Evolutionary conservation across 2,888 invertebrate species (phyloP).

Genomic region (Ecliptopera silaceata): DNA sequence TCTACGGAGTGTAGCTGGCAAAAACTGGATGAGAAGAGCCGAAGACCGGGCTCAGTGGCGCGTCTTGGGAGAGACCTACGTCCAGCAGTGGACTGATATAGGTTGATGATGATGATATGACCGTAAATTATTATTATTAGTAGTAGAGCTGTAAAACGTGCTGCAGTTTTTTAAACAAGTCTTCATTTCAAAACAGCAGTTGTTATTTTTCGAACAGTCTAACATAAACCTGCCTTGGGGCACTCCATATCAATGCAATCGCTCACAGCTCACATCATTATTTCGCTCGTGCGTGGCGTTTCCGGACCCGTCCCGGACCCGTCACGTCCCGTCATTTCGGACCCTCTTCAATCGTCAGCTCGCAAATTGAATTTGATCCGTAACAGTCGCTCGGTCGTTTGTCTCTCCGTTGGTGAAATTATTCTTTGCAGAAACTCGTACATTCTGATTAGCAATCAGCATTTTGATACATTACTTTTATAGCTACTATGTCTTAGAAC

Average conservation of each 20-base stretch:
- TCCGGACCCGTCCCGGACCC: constrained; percentile 36
- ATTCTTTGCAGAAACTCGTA: constrained; percentile 41
- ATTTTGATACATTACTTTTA: neutral
- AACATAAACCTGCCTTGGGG: neutral
- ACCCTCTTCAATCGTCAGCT: constrained; percentile 77
- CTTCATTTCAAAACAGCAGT: neutral
- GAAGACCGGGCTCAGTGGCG: too few species aligned
- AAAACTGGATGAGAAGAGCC: too few species aligned
- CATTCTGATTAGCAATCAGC: constrained; percentile 15
- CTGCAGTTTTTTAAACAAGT: too few species aligned
- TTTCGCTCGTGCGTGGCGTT: constrained; percentile 45
- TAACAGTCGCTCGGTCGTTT: constrained; percentile 70
- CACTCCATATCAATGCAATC: constrained; percentile 44
- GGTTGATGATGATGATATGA: too few species aligned
- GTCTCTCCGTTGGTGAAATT: constrained; percentile 67
- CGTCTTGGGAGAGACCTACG: too few species aligned
- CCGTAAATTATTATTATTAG: too few species aligned
- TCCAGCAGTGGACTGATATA: too few species aligned
- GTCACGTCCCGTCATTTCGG: constrained; percentile 63
- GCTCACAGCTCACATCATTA: constrained; percentile 55
- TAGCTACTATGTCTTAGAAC: neutral
- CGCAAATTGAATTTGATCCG: constrained; percentile 81
- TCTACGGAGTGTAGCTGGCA: too few species aligned
- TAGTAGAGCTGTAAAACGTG: too few species aligned
- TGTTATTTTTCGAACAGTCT: constrained; percentile 5